These are phyloP conservation scores for Drosophila orosa DNA, from an alignment of 1,140 invertebrate species.

Conservation along the genomic window DNA sequence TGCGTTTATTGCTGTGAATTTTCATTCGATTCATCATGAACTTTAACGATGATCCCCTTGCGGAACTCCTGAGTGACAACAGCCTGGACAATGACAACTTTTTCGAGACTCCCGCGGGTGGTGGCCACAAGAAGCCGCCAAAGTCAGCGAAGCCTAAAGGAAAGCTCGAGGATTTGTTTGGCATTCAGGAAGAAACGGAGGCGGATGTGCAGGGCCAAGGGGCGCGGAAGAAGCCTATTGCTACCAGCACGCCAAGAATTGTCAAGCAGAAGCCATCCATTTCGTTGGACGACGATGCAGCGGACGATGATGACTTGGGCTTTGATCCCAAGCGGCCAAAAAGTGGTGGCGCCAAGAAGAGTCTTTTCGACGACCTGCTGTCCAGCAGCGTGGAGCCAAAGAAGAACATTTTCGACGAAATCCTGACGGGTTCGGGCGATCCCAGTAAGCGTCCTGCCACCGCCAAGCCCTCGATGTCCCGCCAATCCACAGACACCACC, in stretches of 20 bases:
- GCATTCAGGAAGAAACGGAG: slow-evolving; percentile 76
- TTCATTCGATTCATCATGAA: slow-evolving; percentile 50
- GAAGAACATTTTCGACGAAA: slow-evolving; percentile 69
- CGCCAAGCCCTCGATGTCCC: slow-evolving; percentile 67
- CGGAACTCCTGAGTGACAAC: slow-evolving; percentile 84
- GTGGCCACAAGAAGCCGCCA: slow-evolving; percentile 40
- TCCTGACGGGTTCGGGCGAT: slow-evolving; percentile 26
- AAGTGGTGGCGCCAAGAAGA: slow-evolving; percentile 51
- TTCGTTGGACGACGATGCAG: slow-evolving; percentile 60
- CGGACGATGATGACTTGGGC: slow-evolving; percentile 78
- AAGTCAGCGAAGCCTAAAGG: slow-evolving; percentile 48
- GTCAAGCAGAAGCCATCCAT: slow-evolving; percentile 73
- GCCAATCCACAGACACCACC: slow-evolving; percentile 81
- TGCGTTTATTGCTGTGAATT: background rate
- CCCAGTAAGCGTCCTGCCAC: slow-evolving; percentile 56
- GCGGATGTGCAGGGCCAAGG: slow-evolving; percentile 49
- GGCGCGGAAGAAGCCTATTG: slow-evolving; percentile 22
- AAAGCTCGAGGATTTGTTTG: slow-evolving; percentile 81
- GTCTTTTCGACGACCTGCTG: slow-evolving; percentile 63
- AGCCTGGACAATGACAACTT: slow-evolving; percentile 86
- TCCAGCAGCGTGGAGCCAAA: slow-evolving; percentile 54
- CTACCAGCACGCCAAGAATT: slow-evolving; percentile 66
- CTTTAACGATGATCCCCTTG: slow-evolving; percentile 84
- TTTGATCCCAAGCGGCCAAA: slow-evolving; percentile 83
- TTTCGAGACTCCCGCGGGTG: slow-evolving; percentile 82